Base-by-base conservation (phyloP, 2,797 vertebrate genomes). In the Xerus rutilus region DNA sequence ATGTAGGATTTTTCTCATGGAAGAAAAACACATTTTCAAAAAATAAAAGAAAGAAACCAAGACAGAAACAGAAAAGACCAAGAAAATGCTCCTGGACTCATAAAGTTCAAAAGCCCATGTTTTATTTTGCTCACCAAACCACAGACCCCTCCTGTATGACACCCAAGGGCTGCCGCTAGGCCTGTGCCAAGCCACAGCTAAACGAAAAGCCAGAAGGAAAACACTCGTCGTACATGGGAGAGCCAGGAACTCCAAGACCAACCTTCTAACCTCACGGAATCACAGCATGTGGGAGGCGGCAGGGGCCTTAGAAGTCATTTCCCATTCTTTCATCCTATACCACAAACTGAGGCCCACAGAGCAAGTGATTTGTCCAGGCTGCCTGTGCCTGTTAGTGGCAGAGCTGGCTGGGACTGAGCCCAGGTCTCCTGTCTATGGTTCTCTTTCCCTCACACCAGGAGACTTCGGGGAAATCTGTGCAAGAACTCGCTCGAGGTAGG, bases 121-220 rank as follows among this genome's bases (percentile, higher is more conserved):
- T 96, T 91, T 59, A 10, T 90, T 82, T 59, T 89, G 81, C 57
- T 94, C 84, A 21, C 82, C 32, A 54, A 96, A 96, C 96, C 94
- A 89, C 89, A 91, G 76, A 73, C 78, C 59, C 79, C 65, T 86
- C 89, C 21, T 6, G 52, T 67, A 82, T 96, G 93, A 92, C 86
- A 86, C 91, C 89, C 94, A 94, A 87, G 39, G 39, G 91, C 86
- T 87, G 52, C 20, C 15, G 67, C 52, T 67, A 52, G 0, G 11
- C 77, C 54, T 74, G 79, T 90, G 96, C 94, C 96, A 96, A 97
- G 86, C 96, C 94, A 72, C 89, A 87, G n/a, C 25, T 69, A 69
- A 91, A 65, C 1, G 32, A 81, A 91, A 87, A 81, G 35, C 54
- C 86, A 70, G 92, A 84, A 79, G 73, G 25, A 70, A 87, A 96